Base-by-base conservation (phyloP, 2,113 vertebrate genomes). In the Lota lota region DNA sequence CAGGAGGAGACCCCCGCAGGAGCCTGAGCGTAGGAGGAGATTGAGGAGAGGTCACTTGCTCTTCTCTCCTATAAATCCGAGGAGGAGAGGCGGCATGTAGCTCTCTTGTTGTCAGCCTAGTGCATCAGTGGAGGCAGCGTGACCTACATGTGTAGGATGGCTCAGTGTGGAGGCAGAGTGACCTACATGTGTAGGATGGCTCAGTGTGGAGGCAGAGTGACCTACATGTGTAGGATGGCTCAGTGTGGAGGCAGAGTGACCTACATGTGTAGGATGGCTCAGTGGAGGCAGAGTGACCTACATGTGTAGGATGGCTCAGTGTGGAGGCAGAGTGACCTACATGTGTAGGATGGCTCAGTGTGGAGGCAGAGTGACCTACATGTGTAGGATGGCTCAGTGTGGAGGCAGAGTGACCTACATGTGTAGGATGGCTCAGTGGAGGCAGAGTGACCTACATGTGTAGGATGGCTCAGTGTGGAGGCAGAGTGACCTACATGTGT, bases 61-160 rank as follows among this genome's bases (percentile, higher is more conserved):
- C 74, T 69, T 69, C 56, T 69, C 70, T 68, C 56, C 68, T 77
- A 80, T 85, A 83, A 89, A 78, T 89, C 81, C 71, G 14, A 22
- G 71, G 61, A 70, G 69, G 72, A 64, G 59, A 60, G 59, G 71
- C 75, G 33, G 61, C 24, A 8, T 28, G 63, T 36, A 71, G 74
- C 76, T 47, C 67, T 68, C 79, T 70, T 22, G 21, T n/a, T 14
- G 50, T 72, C 73, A 67, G 69, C 61, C 56, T 63, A 3, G 40
- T 47, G 24, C 10, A 15, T 11, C 21, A 40, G 66, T 33, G 22
- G 10, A 33, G 50, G 54, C 58, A 75, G 73, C 61, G 71, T 64
- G 51, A 22, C 53, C 73, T n/a, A 1, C 22, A 64, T 73, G 10
- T 56, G 28, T 72, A 60, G 40, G 10, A 47, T 14, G 40, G 40